Evolutionary conservation across 2,888 invertebrate species (phyloP), one percentile per base, ranked within the genome.

Genomic region (Zygothrica quintamaculata): DNA sequence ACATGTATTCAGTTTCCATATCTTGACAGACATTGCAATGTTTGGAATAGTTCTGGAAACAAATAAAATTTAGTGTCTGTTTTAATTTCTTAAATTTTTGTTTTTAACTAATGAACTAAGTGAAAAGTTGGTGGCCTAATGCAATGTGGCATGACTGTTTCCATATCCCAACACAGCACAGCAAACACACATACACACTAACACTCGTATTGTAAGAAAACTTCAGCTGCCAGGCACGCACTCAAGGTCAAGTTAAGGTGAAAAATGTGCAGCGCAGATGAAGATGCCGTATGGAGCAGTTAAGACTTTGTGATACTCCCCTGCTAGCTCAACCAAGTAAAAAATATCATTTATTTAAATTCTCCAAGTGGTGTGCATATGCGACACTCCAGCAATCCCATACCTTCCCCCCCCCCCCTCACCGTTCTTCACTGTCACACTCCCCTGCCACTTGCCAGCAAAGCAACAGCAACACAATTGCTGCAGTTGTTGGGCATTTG

Each of bases 221-320:
- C 56, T 62, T 42, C 73, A 71, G 59, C 65, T 67, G 70, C 51
- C 44, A 62, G 71, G 84, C 79, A 74, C 74, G 76, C 72, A 71
- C 68, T 73, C 65, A 77, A 75, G 80, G 84, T 79, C 79, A 81
- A 68, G 73, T 76, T 82, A 87, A 87, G 87, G 87, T 87, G 88
- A 84, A 80, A 71, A 77, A 86, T 86, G 75, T 82, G 76, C 78
- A 77, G 61, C 57, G 52, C 72, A 78, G 66, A 77, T 82, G 71
- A 66, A 74, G 48, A 62, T 47, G 64, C 52, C 64, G 46, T 37
- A 40, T 55, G 51, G 42, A 50, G 46, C 52, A 11, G 46, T 33
- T 59, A 16, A 44, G 22, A 48, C 26, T 53, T 52, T 40, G 42
- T 36, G 37, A 33, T 31, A 53, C 40, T 43, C 48, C 33, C 60